These are phyloP conservation scores for Entomobrya multifasciata DNA, from an alignment of 2,888 invertebrate genomes.

Conservation along the genomic window DNA sequence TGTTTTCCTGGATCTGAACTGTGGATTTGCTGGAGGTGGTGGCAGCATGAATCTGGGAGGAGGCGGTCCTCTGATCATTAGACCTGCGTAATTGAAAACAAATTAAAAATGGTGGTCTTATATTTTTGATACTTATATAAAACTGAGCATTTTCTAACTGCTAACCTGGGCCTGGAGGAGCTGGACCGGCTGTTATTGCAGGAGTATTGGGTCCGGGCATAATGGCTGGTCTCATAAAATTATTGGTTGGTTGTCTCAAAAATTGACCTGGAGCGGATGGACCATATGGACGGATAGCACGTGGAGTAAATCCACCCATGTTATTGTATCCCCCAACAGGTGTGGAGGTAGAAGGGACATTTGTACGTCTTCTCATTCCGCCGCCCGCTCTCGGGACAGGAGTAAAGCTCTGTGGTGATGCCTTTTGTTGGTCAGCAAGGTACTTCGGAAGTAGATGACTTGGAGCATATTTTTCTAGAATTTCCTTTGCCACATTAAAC, in stretches of 20 bases:
- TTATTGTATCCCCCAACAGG: conserved; percentile 40
- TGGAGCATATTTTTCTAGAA: conserved; percentile 92
- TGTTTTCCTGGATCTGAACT: conserved; percentile 70
- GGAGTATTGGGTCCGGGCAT: conserved; percentile 39
- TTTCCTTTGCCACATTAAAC: conserved; percentile 95
- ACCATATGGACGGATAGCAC: conserved; percentile 68
- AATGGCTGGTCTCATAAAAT: conserved; percentile 66
- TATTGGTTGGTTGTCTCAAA: conserved; percentile 72
- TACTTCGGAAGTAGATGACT: conserved; percentile 82
- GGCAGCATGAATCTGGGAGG: conserved; percentile 76
- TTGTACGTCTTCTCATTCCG: conserved; percentile 71
- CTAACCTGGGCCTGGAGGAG: background rate
- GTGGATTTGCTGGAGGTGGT: conserved; percentile 76
- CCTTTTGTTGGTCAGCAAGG: conserved; percentile 75
- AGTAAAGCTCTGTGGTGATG: conserved; percentile 61
- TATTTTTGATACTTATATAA: too few relatives aligned
- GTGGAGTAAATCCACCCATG: conserved; percentile 58
- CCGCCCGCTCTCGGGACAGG: conserved; percentile 66
- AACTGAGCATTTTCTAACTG: background rate
- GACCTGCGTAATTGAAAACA: conserved; percentile 27
- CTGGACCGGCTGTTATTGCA: conserved; percentile 30
- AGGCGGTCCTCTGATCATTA: conserved; percentile 58
- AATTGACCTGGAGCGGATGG: conserved; percentile 59
- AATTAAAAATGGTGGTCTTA: too few relatives aligned
- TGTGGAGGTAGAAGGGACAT: conserved; percentile 51